Base-by-base conservation (phyloP, 2,888 invertebrate genomes). In the Leptura quadrifasciata region DNA sequence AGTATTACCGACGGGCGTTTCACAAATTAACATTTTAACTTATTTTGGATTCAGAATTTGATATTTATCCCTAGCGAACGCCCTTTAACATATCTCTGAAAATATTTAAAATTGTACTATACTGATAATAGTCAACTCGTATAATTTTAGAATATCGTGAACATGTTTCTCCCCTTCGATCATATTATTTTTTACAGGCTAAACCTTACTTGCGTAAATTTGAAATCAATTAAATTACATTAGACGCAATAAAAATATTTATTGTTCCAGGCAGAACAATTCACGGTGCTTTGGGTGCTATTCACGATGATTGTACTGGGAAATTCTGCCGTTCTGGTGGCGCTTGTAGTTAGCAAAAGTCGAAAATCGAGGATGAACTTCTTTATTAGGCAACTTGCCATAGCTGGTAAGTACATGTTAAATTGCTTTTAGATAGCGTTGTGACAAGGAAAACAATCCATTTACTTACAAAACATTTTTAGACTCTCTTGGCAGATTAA, bases 361-460 rank as follows among this genome's bases (percentile, higher is more conserved):
- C 88, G 93, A 76, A 93, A 93, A 84, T 93, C 93, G n/a, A 88
- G 93, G 75, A 94, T 93, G 93, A 93, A 93, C 86, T 93, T 93
- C 88, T 94, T 94, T 89, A 93, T 94, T 80, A 91, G 92, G 89
- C 93, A 94, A 83, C 89, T 94, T 27, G 94, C 94, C 0, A 90
- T 93, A 65, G 93, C 93, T 83, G 94, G 94, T 93, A 89, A 90
- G 90, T 82, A 77, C 39, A 6, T 35, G 5, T 8, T 61, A 31
- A 31, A 17, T 61, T 61, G 31, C n/a, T 10, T 21, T 21, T 20
- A 20, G 15, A 15, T 10, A 21, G 5, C 6, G 2, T 6, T 5
- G 27, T 5, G 27, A 31, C 6, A 5, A 5, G 3, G 24, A 24
- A 24, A 3, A 24, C 24, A 24, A 24, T 24, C 5, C 5, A 24